Evolutionary conservation across 2,797 vertebrate genomes (phyloP), one percentile per base, ranked within the genome.

Genomic region (Decapterus maruadsi): DNA sequence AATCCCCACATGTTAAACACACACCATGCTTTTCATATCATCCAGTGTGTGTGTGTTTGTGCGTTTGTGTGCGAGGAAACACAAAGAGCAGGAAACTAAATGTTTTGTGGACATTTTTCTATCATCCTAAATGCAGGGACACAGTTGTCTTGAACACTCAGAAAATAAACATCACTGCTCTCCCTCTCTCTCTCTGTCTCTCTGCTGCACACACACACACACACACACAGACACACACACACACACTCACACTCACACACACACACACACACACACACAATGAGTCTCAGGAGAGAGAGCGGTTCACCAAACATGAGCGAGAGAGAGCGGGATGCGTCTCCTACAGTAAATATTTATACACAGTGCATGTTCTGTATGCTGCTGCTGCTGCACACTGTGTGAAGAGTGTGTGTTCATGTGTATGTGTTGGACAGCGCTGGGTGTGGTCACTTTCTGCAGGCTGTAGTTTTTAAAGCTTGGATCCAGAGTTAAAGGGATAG

Each of bases 301-400:
- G 53, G 54, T 56, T 63, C 58, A 40, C 43, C 61, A 53, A 78
- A 75, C 71, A 75, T 40, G 61, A 40, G 68, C 53, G 68, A 0
- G 29, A 63, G 40, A 62, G 68, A 36, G 38, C 26, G 26, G 14
- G 68, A 34, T 75, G 55, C 58, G 63, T 72, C 86, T 79, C 82
- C 72, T 82, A 87, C 73, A 75, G 79, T 82, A 82, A 93, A 92
- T 92, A 93, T 91, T 90, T 92, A 92, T 90, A 92, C 79, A 83
- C 80, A 71, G 69, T 20, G 57, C 59, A 26, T 43, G 77, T 68
- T 26, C 26, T 26, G 26, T 26, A 26, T 26, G 26, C 26, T 26
- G 26, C 29, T 26, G 26, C 29, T 9, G 12, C 75, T 58, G 10
- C 48, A 31, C 51, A 26, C 54, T 63, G 56, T 51, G 34, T 59